Evolutionary conservation across 2,797 vertebrate genomes (phyloP), one percentile per base, ranked within the genome.

Genomic region (Gorsachius magnificus): DNA sequence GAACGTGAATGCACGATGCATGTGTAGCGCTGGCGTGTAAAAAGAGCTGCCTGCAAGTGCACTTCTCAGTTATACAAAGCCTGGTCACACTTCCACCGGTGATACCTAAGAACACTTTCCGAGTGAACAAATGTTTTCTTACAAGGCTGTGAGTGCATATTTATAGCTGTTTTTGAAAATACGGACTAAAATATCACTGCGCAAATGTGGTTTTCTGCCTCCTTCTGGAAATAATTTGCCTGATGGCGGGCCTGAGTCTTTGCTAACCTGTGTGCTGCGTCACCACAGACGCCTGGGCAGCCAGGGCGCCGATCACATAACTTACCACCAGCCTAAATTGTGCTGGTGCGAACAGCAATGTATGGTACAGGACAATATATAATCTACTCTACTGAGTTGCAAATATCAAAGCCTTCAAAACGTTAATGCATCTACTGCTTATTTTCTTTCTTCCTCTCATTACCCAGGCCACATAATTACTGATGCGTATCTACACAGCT

Each of bases 401-500:
- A 93, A 33, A 35, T 91, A 89, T 19, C 83, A 77, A 79, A 89
- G 76, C 54, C 35, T 83, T 77, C 82, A 68, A 80, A 63, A 41
- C 28, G 46, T 63, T 81, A 18, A 41, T 91, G 90, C 84, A 43
- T 17, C 82, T 76, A 41, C 87, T 83, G 69, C 87, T 87, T 83
- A 21, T 87, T 94, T 94, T 86, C 84, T 89, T 77, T 81, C 85
- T 80, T 89, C 51, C 74, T 81, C 93, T 93, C 75, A 41, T 91
- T 75, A 69, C 65, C 48, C 82, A 41, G 81, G 84, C 94, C 89
- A 20, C 84, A 35, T 56, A 81, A 91, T 95, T 87, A 92, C 89
- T 46, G 92, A 94, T 96, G 92, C 1, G 6, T 91, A 94, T 96
- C 96, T 97, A 58, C 90, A 43, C 46, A 20, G 64, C 38, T 25